A percentile compares a stretch with the other conserved stretches of the same genome.
Evolutionary conservation across 2,888 invertebrate genomes (phyloP).

Genomic region (Lasioglossum morio): DNA sequence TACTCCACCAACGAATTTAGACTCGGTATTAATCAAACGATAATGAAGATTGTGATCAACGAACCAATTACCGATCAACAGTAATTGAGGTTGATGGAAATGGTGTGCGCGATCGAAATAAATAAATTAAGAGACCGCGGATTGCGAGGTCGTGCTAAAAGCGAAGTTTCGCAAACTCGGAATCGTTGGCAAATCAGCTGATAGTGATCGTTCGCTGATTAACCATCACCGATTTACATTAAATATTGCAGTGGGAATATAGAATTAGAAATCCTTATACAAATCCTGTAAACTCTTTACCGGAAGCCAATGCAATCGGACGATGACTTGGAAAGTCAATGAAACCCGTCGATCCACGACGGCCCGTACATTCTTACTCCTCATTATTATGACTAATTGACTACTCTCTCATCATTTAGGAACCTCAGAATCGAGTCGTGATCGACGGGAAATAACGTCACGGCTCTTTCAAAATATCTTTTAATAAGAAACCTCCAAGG

Average conservation of each 20-base stretch:
- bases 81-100: neutral
- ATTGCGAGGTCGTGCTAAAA: neutral
- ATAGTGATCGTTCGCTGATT: neutral
- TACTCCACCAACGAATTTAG: neutral
- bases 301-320: constrained; percentile 61
- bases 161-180: neutral
- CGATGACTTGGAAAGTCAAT: constrained; percentile 60
- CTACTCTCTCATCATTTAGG: constrained; percentile 38
- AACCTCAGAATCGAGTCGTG: constrained; percentile 20
- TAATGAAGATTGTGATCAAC: neutral
- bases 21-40: neutral
- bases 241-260: neutral
- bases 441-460: constrained; percentile 25
- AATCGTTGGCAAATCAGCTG: neutral
- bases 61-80: neutral
- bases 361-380: constrained; percentile 42
- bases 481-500: constrained; percentile 13
- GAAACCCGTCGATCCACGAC: constrained; percentile 50
- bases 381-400: constrained; percentile 57
- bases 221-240: neutral
- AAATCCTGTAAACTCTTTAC: constrained; percentile 29
- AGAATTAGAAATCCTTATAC: constrained; percentile 30
- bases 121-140: neutral
- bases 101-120: neutral
- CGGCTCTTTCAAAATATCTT: constrained; percentile 24